These are phyloP conservation scores for Geothlypis trichas DNA, from an alignment of 2,113 vertebrate genomes.

Conservation along the genomic window DNA sequence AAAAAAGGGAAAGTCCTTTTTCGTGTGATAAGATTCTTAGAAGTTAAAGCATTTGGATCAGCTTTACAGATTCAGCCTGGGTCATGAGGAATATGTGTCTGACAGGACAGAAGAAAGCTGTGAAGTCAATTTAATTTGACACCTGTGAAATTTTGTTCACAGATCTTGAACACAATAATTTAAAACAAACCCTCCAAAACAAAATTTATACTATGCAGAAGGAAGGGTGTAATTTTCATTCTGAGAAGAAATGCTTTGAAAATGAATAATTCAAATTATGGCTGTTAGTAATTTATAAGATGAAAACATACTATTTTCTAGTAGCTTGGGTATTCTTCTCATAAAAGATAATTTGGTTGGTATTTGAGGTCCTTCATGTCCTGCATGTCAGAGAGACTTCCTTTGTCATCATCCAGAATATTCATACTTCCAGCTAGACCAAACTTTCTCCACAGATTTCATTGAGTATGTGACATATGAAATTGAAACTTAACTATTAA, in stretches of 20 bases:
- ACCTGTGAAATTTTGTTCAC: background rate
- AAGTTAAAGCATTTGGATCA: background rate
- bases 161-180: background rate
- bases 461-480: background rate
- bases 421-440: background rate
- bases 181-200: background rate
- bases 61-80: background rate
- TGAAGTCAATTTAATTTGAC: background rate
- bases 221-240: background rate
- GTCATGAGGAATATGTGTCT: background rate
- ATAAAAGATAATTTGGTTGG: background rate
- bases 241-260: background rate
- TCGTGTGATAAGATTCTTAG: background rate
- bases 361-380: background rate
- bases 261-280: background rate
- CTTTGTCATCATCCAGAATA: background rate
- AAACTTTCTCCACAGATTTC: background rate
- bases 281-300: background rate
- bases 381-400: background rate
- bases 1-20: background rate
- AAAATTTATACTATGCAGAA: background rate
- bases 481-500: background rate
- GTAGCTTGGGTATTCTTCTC: background rate
- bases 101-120: background rate
- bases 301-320: background rate